Evolutionary conservation across 2,888 invertebrate species (phyloP).

Genomic region (Protophormia terraenovae): DNA sequence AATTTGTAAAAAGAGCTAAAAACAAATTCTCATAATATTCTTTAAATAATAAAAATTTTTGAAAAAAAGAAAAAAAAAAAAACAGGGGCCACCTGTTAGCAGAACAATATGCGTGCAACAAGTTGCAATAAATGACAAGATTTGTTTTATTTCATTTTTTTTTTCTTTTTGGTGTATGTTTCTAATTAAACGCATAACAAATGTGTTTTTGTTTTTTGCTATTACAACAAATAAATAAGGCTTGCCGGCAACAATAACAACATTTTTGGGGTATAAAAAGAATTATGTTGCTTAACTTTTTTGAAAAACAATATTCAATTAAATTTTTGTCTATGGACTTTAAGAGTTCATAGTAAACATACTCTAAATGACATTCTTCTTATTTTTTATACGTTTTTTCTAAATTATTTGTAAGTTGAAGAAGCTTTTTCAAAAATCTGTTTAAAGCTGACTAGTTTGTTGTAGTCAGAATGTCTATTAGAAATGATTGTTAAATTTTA

Average conservation of each 20-base stretch:
- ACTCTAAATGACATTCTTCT: slow-evolving; percentile 47
- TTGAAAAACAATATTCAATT: slow-evolving; percentile 56
- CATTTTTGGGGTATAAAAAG: neutral
- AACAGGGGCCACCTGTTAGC: slow-evolving; percentile 29
- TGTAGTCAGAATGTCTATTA: slow-evolving; percentile 50
- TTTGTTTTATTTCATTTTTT: too few species aligned
- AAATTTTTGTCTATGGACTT: slow-evolving; percentile 28
- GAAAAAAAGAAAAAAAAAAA: neutral
- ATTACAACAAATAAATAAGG: too few species aligned
- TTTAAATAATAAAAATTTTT: neutral
- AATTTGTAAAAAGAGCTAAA: too few species aligned
- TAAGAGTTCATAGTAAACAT: slow-evolving; percentile 15
- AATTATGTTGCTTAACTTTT: slow-evolving; percentile 57
- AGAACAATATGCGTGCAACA: slow-evolving; percentile 51
- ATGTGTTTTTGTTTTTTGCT: slow-evolving; percentile 12
- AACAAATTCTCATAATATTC: slow-evolving; percentile 23
- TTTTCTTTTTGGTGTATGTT: too few species aligned
- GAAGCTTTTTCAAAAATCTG: neutral
- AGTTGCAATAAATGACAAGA: slow-evolving; percentile 10
- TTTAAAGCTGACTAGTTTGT: neutral
- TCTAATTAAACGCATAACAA: slow-evolving; percentile 59
- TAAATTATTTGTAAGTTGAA: slow-evolving; percentile 5
- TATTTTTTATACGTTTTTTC: neutral
- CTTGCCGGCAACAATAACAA: too few species aligned
- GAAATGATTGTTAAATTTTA: slow-evolving; percentile 42